A percentile compares a stretch with the other conserved stretches of the same genome.
These are phyloP conservation scores for Neotoxoptera formosana DNA, from an alignment of 1,140 invertebrate species.

Conservation along the genomic window DNA sequence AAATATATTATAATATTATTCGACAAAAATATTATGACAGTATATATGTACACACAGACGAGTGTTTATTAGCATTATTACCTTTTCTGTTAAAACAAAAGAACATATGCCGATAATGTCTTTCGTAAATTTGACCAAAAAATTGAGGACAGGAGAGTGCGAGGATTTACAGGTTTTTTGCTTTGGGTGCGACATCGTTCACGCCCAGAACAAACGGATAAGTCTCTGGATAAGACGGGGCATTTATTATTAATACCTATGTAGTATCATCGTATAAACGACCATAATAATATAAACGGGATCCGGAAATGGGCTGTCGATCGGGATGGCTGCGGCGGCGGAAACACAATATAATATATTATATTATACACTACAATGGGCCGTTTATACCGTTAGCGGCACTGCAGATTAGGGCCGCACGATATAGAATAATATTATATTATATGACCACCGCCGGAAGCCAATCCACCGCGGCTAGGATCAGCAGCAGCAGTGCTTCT, in stretches of 20 bases:
- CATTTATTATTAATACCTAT: neutral
- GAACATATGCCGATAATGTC: neutral
- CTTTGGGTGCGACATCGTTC: neutral
- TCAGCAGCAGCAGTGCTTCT: neutral
- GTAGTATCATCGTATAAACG: neutral
- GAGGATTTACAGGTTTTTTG: neutral
- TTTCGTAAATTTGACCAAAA: neutral
- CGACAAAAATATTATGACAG: too few relatives aligned
- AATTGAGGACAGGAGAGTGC: neutral
- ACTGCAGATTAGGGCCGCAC: neutral
- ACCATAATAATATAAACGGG: neutral
- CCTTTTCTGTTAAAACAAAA: neutral
- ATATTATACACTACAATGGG: constrained; percentile 32
- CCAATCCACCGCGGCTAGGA: neutral
- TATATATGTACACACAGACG: neutral
- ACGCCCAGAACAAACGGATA: neutral
- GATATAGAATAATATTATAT: constrained; percentile 25
- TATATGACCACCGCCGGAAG: constrained; percentile 44
- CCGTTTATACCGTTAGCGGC: constrained; percentile 57
- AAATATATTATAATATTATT: neutral
- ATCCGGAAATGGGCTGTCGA: constrained; percentile 27
- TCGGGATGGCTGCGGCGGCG: neutral
- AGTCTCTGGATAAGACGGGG: neutral
- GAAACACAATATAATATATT: neutral
- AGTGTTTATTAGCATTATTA: neutral